These are phyloP conservation scores for Atta colombica DNA, from an alignment of 1,140 invertebrate genomes.

Conservation along the genomic window DNA sequence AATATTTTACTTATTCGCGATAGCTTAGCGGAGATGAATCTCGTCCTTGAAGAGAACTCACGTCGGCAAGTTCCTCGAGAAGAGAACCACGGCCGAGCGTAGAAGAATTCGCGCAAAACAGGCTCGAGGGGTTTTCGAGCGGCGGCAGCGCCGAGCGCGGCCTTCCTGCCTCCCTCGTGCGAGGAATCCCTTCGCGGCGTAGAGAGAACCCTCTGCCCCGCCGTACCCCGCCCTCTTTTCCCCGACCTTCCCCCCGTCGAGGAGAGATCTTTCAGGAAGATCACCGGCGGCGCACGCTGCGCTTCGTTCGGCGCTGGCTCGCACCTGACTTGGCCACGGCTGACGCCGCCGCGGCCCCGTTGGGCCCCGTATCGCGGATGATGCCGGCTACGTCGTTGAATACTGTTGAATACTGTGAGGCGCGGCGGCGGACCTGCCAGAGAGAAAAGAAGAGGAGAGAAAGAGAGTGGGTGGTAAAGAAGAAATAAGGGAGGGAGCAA, in stretches of 20 bases:
- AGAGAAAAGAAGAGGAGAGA: slow-evolving; percentile 38
- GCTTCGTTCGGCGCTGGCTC: slow-evolving; percentile 70
- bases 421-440: slow-evolving; percentile 18
- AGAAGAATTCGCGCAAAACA: slow-evolving; percentile 80
- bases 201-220: slow-evolving; percentile 71
- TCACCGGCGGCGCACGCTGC: slow-evolving; percentile 73
- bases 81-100: slow-evolving; percentile 73
- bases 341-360: slow-evolving; percentile 50
- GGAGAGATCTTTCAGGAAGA: slow-evolving; percentile 75
- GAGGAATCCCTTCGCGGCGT: slow-evolving; percentile 73
- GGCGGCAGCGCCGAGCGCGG: slow-evolving; percentile 71
- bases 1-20: slow-evolving; percentile 43
- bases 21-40: slow-evolving; percentile 11
- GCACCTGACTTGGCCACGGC: slow-evolving; percentile 72
- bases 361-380: slow-evolving; percentile 53
- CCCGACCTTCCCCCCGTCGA: slow-evolving; percentile 55
- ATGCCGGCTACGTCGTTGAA: slow-evolving; percentile 48
- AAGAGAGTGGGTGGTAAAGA: slow-evolving; percentile 66
- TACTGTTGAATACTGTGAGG: slow-evolving; percentile 46
- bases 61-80: slow-evolving; percentile 58
- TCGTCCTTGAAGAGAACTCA: slow-evolving; percentile 38
- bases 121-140: slow-evolving; percentile 75
- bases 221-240: slow-evolving; percentile 62
- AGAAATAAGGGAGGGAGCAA: slow-evolving; percentile 68
- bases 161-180: slow-evolving; percentile 73